Evolutionary conservation across 2,113 vertebrate genomes (phyloP), one percentile per base, ranked within the genome.

Genomic region (Embiotoca jacksoni): DNA sequence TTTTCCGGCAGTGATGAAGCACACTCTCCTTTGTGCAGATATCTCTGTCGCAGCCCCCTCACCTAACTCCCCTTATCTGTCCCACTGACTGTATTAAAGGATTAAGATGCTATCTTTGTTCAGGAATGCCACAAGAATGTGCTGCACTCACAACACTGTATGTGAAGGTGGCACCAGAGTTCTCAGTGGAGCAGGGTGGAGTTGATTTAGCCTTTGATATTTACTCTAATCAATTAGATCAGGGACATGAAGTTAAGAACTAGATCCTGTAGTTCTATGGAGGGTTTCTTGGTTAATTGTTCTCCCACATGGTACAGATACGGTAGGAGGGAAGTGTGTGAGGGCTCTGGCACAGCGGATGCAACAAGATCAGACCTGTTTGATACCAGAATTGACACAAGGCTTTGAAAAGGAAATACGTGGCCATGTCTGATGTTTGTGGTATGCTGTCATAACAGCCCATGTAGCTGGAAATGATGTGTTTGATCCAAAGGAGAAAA

Each of bases 81-180:
- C 15, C 76, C 39, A 81, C 59, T 60, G 50, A 78, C 74, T 66
- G 60, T 71, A 78, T 80, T 71, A 85, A 76, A 78, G 77, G 83
- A 88, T 88, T 81, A 88, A 82, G 86, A 91, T 86, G 69, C 64
- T 88, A 85, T 90, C 86, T 83, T 37, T 61, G 72, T 37, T 60
- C 63, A 73, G 75, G 84, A 90, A 91, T 88, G 66, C 69, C 16
- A 5, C 67, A 80, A 36, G 68, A 85, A 84, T 67, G 66, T 41
- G 33, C 53, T 53, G 37, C 53, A 15, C 41, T 59, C 30, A 54
- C 54, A 58, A 33, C 33, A 4, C 23, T 13, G 33, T n/a, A 15
- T 10, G 49, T 50, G 41, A 62, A 6, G 54, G 32, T 31, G 44
- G 50, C 78, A 50, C 30, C 11, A 36, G 37, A 54, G 35, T 36